Evolutionary conservation across 2,113 vertebrate genomes (phyloP).

Genomic region (Varanus salvator): DNA sequence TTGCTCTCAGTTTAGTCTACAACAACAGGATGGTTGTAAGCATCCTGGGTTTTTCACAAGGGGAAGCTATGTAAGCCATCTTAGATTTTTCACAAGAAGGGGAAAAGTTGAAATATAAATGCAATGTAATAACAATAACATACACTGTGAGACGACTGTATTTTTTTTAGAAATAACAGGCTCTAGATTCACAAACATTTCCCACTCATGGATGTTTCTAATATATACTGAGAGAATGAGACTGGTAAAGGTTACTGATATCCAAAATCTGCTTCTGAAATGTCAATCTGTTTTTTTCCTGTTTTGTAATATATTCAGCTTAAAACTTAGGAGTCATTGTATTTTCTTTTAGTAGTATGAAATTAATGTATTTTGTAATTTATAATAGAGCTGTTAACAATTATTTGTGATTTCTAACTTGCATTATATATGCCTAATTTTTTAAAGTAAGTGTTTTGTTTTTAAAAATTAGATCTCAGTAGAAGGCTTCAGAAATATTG

Average conservation of each 20-base stretch:
- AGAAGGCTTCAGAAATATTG: constrained; percentile 82
- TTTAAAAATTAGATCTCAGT: constrained; percentile 78
- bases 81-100: no score
- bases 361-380: constrained; percentile 8
- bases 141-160: background rate
- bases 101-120: no score
- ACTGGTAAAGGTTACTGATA: background rate
- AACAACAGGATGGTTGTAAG: no score
- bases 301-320: background rate
- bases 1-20: no score
- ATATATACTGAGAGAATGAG: background rate
- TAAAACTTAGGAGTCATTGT: background rate
- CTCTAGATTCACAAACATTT: background rate
- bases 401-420: background rate
- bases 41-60: no score
- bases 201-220: background rate
- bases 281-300: background rate
- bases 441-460: constrained; percentile 24
- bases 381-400: background rate
- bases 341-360: background rate
- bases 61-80: no score
- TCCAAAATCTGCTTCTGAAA: background rate
- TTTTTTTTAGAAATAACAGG: background rate
- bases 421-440: background rate
- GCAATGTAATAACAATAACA: no score